Base-by-base conservation (phyloP, 2,888 invertebrate genomes). In the Aspidapion aeneum region DNA sequence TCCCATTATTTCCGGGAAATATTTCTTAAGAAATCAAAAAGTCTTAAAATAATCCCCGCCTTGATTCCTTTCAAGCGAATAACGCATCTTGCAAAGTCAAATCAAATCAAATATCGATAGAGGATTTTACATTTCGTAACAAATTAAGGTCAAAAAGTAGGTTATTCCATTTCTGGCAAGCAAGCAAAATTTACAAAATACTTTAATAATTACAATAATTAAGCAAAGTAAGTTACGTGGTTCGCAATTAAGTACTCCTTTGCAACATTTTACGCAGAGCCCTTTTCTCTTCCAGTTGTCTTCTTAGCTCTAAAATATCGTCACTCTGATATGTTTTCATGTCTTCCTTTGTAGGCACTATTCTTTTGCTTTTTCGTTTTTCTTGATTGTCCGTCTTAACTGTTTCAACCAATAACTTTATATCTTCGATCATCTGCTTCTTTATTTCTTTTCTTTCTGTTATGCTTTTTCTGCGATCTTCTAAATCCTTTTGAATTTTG, bases 401-500 rank as follows among this genome's bases (percentile, higher is more conserved):
- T 52, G 75, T 77, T 58, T 78, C 75, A 20, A 85, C 81, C 35
- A 80, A 76, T 58, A 76, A 75, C 74, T 82, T 84, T 12, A 82
- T 78, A 65, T 81, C 77, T 60, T 83, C 81, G 21, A 87, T 70
- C 64, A 83, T 78, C 62, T 79, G 74, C 66, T 83, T 83, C 19
- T 81, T 81, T 21, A 79, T 77, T 22, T 76, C 68, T 55, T 84
- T 83, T 65, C 80, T 75, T 63, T 81, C 78, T 70, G 74, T 75
- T 9, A 87, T 83, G n/a, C 66, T 55, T 60, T 75, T 74, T 66
- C 77, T 81, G 70, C 85, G 84, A 55, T 72, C 77, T 61, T 85
- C 81, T 18, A 87, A 71, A 72, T 86, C 84, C 62, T 85, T 83
- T 65, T 82, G 76, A 64, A 86, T 75, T 18, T 79, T 78, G 22